A percentile compares a stretch with the other conserved stretches of the same genome.
Evolutionary conservation across 1,140 invertebrate genomes (phyloP).

Genomic region (Halesus radiatus): DNA sequence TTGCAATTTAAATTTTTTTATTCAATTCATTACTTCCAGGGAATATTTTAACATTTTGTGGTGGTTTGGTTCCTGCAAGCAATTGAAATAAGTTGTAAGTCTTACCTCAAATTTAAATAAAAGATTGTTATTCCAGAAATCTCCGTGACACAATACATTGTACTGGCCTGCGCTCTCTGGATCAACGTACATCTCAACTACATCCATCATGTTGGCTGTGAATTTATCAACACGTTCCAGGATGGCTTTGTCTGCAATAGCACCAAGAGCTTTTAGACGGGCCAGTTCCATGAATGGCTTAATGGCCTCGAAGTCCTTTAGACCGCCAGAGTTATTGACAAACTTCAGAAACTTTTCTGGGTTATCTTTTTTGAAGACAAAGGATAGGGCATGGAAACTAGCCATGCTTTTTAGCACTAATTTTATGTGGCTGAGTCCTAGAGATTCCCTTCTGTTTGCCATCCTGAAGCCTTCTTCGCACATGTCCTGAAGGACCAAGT

Average conservation of each 20-base stretch:
- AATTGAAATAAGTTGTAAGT: background rate
- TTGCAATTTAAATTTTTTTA: too few relatives aligned
- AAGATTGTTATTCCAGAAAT: conserved; percentile 73
- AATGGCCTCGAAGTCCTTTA: background rate
- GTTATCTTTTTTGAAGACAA: conserved; percentile 66
- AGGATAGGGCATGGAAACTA: conserved; percentile 71
- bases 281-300: background rate
- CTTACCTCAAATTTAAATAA: conserved; percentile 65
- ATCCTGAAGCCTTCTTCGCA: conserved; percentile 63
- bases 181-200: too few relatives aligned
- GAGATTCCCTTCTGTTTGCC: conserved; percentile 63
- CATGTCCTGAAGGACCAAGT: conserved; percentile 72
- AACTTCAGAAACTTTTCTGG: conserved; percentile 58
- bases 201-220: background rate
- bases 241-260: background rate
- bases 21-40: too few relatives aligned
- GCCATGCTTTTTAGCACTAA: conserved; percentile 68
- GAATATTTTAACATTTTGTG: too few relatives aligned
- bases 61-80: too few relatives aligned
- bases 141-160: conserved; percentile 69
- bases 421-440: conserved; percentile 65
- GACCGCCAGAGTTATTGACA: background rate
- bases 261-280: conserved; percentile 7
- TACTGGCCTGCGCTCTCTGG: conserved; percentile 59
- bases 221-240: conserved; percentile 53